Evolutionary conservation across 1,140 invertebrate species (phyloP).

Genomic region (Rhopalosiphum maidis): DNA sequence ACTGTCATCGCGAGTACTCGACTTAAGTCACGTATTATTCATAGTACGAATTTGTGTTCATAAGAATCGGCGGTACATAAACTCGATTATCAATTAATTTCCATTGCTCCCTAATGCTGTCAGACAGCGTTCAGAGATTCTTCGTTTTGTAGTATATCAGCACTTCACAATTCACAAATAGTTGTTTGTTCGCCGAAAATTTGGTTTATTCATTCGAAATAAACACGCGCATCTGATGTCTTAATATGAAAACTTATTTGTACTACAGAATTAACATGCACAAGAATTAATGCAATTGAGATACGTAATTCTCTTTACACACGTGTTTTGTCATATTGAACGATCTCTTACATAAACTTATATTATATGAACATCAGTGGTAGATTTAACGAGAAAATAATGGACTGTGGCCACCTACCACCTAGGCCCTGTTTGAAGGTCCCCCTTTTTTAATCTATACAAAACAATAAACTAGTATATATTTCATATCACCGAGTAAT

Average conservation of each 20-base stretch:
- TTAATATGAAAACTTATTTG: background rate
- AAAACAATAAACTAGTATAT: background rate
- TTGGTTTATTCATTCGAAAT: background rate
- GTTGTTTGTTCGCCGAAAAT: background rate
- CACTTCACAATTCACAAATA: background rate
- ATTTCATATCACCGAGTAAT: background rate
- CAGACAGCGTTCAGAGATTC: background rate
- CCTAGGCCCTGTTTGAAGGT: background rate
- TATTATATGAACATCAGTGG: background rate
- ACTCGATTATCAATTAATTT: background rate
- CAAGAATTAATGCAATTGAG: background rate
- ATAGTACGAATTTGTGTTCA: background rate
- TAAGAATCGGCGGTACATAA: background rate
- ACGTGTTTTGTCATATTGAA: background rate
- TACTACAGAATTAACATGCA: background rate
- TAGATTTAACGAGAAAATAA: background rate
- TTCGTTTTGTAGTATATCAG: background rate
- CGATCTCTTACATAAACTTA: background rate
- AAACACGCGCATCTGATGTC: background rate
- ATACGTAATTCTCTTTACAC: background rate
- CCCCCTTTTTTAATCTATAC: background rate
- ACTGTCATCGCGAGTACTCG: background rate
- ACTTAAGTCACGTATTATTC: background rate
- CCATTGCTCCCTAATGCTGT: background rate
- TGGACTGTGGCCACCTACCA: background rate